Percentiles rank a stretch among this genome's conserved stretches.
Evolutionary conservation across 1,140 invertebrate genomes (phyloP).

Genomic region (Drosophila serrata): DNA sequence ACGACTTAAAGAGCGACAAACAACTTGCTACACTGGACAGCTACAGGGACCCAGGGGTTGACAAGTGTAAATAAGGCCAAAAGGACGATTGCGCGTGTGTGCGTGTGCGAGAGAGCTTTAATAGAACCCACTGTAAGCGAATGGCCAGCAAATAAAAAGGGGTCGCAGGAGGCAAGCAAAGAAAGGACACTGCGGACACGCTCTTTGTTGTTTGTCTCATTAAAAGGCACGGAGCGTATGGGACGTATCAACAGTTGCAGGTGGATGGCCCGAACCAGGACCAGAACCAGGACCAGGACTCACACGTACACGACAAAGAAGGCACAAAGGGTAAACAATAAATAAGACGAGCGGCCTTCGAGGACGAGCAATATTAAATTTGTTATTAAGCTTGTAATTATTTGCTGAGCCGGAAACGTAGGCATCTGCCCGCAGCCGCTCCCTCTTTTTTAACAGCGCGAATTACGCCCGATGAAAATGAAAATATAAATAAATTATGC

Average conservation of each 20-base stretch:
- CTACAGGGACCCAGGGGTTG: slow-evolving; percentile 13
- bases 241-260: slow-evolving; percentile 64
- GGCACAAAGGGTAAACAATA: slow-evolving; percentile 51
- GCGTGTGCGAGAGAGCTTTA: slow-evolving; percentile 31
- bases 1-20: slow-evolving; percentile 66
- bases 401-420: slow-evolving; percentile 71
- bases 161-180: slow-evolving; percentile 13
- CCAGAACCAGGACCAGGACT: background rate
- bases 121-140: slow-evolving; percentile 36
- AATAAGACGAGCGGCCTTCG: slow-evolving; percentile 61
- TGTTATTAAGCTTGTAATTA: slow-evolving; percentile 82
- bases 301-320: slow-evolving; percentile 16
- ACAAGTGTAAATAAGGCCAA: slow-evolving; percentile 56
- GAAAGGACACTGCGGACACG: slow-evolving; percentile 38
- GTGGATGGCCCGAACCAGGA: slow-evolving; percentile 1
- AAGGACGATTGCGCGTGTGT: slow-evolving; percentile 4
- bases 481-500: slow-evolving; percentile 81
- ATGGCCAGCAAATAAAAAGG: slow-evolving; percentile 57
- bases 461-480: slow-evolving; percentile 56
- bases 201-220: slow-evolving; percentile 74
- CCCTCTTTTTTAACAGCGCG: slow-evolving; percentile 43
- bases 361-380: slow-evolving; percentile 72
- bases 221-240: slow-evolving; percentile 73
- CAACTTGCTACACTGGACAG: slow-evolving; percentile 30
- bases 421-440: slow-evolving; percentile 53